Conservation (phyloP, 2,113 vertebrate genomes). For the Trinectes maculatus region DNA sequence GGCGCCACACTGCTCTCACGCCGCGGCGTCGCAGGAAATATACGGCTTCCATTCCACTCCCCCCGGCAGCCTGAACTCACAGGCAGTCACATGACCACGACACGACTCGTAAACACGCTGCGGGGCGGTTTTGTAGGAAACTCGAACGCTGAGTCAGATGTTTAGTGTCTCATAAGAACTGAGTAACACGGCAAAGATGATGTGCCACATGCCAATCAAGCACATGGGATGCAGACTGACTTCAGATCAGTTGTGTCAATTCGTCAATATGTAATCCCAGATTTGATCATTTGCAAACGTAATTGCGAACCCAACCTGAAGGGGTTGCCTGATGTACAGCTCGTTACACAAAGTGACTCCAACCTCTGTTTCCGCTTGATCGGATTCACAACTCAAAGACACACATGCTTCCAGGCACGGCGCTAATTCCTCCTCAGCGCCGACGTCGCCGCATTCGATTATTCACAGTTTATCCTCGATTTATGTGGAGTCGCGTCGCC, state of each 20-base stretch:
- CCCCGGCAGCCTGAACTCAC: conserved; percentile 6
- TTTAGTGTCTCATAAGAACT: conserved; percentile 3
- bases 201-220: background rate
- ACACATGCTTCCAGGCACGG: conserved; percentile 25
- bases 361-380: conserved; percentile 25
- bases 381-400: conserved; percentile 22
- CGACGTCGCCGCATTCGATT: conserved; percentile 32
- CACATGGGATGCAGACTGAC: background rate
- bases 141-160: conserved; percentile 17
- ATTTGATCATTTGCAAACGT: too few species aligned
- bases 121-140: conserved; percentile 36
- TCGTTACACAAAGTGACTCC: conserved; percentile 24
- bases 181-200: background rate
- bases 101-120: conserved; percentile 5
- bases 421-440: conserved; percentile 43
- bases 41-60: background rate
- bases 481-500: conserved; percentile 42
- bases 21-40: conserved; percentile 24
- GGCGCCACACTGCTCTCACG: background rate
- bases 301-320: too few species aligned
- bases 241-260: too few species aligned
- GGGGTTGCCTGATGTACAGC: conserved; percentile 33
- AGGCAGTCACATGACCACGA: conserved; percentile 25
- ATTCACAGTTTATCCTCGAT: conserved; percentile 57
- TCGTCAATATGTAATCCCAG: too few species aligned